Conservation (phyloP, 2,888 invertebrate species). For the Zaprionus obscuricornis region DNA sequence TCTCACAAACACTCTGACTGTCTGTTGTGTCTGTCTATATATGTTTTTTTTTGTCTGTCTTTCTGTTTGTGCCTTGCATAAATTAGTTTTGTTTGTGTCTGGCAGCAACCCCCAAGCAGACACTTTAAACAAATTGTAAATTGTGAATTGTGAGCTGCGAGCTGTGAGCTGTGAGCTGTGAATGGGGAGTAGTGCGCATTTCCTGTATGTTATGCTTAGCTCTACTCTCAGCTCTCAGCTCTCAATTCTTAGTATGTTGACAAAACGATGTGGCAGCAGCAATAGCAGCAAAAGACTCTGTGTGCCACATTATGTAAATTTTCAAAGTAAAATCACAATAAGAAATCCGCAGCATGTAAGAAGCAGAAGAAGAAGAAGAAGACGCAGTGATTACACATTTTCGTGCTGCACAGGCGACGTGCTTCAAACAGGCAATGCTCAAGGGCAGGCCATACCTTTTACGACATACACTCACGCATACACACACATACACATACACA, state of each 20-base stretch:
- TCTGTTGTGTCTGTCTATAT: constrained; percentile 51
- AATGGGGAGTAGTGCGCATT: constrained; percentile 54
- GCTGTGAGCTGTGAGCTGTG: not conserved
- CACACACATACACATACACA: constrained; percentile 9
- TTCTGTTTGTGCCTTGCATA: constrained; percentile 51
- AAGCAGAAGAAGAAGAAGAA: too few relatives aligned
- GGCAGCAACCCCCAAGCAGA: constrained; percentile 44
- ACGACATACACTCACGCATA: constrained; percentile 15
- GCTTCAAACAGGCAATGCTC: constrained; percentile 33
- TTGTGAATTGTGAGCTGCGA: constrained; percentile 30
- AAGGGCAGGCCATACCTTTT: constrained; percentile 45
- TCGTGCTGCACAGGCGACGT: constrained; percentile 35
- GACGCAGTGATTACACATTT: constrained; percentile 59
- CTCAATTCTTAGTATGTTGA: constrained; percentile 45
- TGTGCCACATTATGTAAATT: constrained; percentile 66
- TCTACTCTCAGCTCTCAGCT: not conserved
- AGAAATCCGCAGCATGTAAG: constrained; percentile 58
- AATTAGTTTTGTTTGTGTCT: constrained; percentile 68
- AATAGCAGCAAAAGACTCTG: constrained; percentile 10
- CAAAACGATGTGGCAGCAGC: constrained; percentile 54
- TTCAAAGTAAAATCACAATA: constrained; percentile 63
- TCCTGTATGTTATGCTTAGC: constrained; percentile 53
- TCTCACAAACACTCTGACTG: constrained; percentile 69
- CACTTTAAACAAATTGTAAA: constrained; percentile 68
- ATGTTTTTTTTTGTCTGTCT: constrained; percentile 12